A percentile compares a stretch with the other conserved stretches of the same genome.
Conservation (phyloP, 2,113 vertebrate species). For the Burhinus bistriatus region DNA sequence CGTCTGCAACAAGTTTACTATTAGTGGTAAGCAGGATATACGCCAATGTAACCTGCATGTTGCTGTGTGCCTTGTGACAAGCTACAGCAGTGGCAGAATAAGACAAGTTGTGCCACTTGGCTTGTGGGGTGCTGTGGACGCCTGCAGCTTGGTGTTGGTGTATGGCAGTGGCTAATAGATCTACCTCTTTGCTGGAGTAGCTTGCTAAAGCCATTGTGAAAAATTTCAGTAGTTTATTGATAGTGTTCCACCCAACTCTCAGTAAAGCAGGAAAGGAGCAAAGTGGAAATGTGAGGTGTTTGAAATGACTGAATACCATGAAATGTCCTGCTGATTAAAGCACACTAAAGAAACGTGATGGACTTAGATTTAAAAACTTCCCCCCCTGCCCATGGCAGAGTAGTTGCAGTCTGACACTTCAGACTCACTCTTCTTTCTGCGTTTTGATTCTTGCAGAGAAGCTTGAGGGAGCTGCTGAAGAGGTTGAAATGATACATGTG, state of each 20-base stretch:
- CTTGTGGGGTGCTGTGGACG: not conserved
- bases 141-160: not conserved
- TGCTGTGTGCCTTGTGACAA: not conserved
- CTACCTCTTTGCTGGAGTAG: not conserved
- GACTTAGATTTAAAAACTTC: not conserved
- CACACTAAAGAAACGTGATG: not conserved
- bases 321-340: not conserved
- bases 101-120: not conserved
- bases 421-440: not conserved
- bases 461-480: not conserved
- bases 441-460: not conserved
- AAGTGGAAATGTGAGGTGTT: not conserved
- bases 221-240: not conserved
- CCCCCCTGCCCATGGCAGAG: not conserved
- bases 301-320: not conserved
- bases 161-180: not conserved
- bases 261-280: not conserved
- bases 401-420: not conserved
- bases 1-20: not conserved
- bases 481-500: not conserved
- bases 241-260: not conserved
- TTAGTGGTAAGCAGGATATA: too few relatives aligned
- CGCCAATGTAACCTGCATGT: fast-evolving
- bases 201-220: not conserved
- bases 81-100: not conserved